Evolutionary conservation across 2,113 vertebrate species (phyloP), one percentile per base, ranked within the genome.

Genomic region (Helogale parvula): DNA sequence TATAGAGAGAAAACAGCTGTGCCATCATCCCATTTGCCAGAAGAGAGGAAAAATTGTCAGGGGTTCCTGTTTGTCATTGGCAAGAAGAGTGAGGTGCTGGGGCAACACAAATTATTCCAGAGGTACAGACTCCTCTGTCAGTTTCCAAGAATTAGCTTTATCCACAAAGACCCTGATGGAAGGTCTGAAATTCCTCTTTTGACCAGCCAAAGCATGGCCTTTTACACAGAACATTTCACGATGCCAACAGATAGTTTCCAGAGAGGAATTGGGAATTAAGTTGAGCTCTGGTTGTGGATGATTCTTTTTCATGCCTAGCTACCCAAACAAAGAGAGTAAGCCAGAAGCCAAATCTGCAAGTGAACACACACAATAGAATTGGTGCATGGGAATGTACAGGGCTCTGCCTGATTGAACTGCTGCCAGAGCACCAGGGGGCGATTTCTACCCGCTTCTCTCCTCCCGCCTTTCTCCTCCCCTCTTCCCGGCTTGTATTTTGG

Each of bases 221-320:
- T 93, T 80, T 91, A 88, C 41, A 87, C 72, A 88, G 90, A 96
- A 74, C 76, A 77, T 60, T 96, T 97, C 97, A 76, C 4, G 76
- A 81, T 98, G 97, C 95, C 94, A 98, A 83, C 89, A 97, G 97
- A 96, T 91, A 97, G 60, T 98, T 98, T 98, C 97, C 94, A 96
- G 88, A 93, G 85, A 98, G 98, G 95, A 98, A 93, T 41, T 96
- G 97, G 92, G 45, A 98, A 98, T 97, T 97, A 96, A 98, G 69
- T 65, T 87, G 89, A 96, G 97, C 98, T 98, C 97, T 96, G 96
- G 97, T 92, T 98, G 97, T 71, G 45, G 98, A 98, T 98, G 97
- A 98, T 85, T 94, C 86, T 98, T 97, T 97, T 98, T 98, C 98
- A 98, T 96, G 94, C 94, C 97, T 93, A 98, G 97, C 68, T 98